Conservation (phyloP, 2,888 invertebrate genomes). For the Chymomyza caudatula region DNA sequence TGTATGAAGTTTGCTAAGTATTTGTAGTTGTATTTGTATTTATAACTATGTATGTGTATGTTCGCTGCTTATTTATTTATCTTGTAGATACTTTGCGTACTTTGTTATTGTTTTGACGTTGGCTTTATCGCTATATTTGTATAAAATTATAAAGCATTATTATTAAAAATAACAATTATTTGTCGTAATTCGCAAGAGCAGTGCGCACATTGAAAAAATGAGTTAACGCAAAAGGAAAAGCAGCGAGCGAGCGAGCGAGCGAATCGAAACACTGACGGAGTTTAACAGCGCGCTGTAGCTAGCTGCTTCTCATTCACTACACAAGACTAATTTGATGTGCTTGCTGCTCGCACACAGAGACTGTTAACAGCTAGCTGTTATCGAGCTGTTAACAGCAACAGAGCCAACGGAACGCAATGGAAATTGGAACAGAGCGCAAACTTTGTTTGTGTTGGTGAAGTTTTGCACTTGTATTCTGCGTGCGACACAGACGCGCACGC, state of each 20-base stretch:
- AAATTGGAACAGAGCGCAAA: neutral
- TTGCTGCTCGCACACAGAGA: too few relatives aligned
- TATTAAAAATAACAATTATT: too few relatives aligned
- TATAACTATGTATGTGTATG: slow-evolving; percentile 30
- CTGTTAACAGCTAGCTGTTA: neutral
- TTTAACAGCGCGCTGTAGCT: neutral
- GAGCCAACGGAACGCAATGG: neutral
- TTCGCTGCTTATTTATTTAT: slow-evolving; percentile 23
- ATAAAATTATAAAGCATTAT: too few relatives aligned
- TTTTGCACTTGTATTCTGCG: neutral
- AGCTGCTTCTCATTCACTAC: too few relatives aligned
- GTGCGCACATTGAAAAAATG: neutral
- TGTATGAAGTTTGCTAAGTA: slow-evolving; percentile 12
- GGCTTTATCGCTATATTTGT: slow-evolving; percentile 2
- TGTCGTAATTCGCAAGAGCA: neutral
- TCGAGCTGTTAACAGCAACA: too few relatives aligned
- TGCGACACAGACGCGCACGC: neutral
- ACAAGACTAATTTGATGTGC: too few relatives aligned
- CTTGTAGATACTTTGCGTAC: slow-evolving; percentile 16
- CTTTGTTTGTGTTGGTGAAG: neutral
- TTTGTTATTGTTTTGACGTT: slow-evolving; percentile 25
- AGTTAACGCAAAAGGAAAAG: neutral
- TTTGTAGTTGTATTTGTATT: slow-evolving; percentile 21
- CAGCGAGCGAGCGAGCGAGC: too few relatives aligned
- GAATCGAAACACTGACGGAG: too few relatives aligned